Base-by-base conservation (phyloP, 1,140 invertebrate species). In the Thaumatotibia leucotreta region DNA sequence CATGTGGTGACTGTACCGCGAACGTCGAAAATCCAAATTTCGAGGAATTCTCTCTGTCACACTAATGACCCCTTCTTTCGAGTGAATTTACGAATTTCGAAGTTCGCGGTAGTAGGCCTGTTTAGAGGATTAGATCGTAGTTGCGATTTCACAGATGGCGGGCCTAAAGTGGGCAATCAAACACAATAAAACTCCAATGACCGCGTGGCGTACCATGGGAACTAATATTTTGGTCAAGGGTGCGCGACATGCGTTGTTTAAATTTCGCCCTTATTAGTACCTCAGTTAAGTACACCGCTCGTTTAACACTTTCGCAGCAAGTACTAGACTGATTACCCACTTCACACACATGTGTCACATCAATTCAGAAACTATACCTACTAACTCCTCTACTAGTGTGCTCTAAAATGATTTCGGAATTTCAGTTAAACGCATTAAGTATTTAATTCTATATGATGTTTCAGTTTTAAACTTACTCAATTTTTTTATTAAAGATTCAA, bases 161-260 rank as follows among this genome's bases (percentile, higher is more conserved):
- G 39, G 5, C 8, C 39, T 45, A 20, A 45, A 45, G 14, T 45
- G 14, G 14, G 39, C 20, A 45, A 45, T 45, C 6, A 45, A 20
- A 14, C 23, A 58, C 52, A 58, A 29, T 58, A 27, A 27, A 58
- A 58, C 24, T 58, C n/a, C 24, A 24, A 24, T 14, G 27, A 27
- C 52, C 52, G 24, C 23, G 24, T 58, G 52, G 14, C n/a, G 45
- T 23, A 24, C 39, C 52, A 27, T 58, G 52, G 23, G 52, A 58
- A 58, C 23, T n/a, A 58, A 27, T 27, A 58, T 29, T 45, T 27
- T 58, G 52, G 52, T 58, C 52, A 58, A 58, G 52, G 52, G 52
- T 58, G 52, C 23, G 24, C 27, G 27, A 29, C 1, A 8, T 29
- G 9, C 22, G 49, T n/a, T 6, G 24, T 45, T 45, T 11, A 14